A percentile compares a stretch with the other conserved stretches of the same genome.
These are phyloP conservation scores for Teleopsis dalmanni DNA, from an alignment of 1,140 invertebrate species.

Conservation along the genomic window DNA sequence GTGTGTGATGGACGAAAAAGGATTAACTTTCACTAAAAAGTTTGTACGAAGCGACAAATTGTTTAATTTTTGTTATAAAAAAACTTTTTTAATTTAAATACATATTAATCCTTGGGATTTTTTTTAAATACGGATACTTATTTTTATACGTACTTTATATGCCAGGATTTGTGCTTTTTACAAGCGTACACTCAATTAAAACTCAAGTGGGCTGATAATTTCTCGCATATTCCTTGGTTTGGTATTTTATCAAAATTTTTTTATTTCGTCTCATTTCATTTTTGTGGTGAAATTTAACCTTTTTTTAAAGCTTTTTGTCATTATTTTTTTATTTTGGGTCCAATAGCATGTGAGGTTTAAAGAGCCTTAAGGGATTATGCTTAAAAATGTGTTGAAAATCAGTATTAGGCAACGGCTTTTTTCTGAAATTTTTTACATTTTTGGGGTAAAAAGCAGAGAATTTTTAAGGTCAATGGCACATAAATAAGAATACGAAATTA, in stretches of 20 bases:
- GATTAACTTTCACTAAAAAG: slow-evolving; percentile 5
- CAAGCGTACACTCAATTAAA: slow-evolving; percentile 39
- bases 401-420: slow-evolving; percentile 7
- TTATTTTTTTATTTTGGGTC: too few relatives aligned
- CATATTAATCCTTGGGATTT: background rate
- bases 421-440: too few relatives aligned
- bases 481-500: too few relatives aligned
- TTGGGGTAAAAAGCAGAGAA: too few relatives aligned
- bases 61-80: slow-evolving; percentile 31
- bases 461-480: too few relatives aligned
- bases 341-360: slow-evolving; percentile 43
- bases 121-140: slow-evolving; percentile 5
- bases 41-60: slow-evolving; percentile 22
- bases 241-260: background rate
- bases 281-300: background rate
- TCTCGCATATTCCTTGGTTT: too few relatives aligned
- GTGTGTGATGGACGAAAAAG: too few relatives aligned
- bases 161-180: slow-evolving; percentile 8
- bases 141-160: background rate
- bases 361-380: slow-evolving; percentile 43
- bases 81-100: slow-evolving; percentile 7
- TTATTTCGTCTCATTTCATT: background rate
- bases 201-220: slow-evolving; percentile 14
- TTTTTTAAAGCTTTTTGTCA: too few relatives aligned
- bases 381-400: slow-evolving; percentile 41